Conservation (phyloP, 2,888 invertebrate genomes). For the Tubulanus polymorphus region DNA sequence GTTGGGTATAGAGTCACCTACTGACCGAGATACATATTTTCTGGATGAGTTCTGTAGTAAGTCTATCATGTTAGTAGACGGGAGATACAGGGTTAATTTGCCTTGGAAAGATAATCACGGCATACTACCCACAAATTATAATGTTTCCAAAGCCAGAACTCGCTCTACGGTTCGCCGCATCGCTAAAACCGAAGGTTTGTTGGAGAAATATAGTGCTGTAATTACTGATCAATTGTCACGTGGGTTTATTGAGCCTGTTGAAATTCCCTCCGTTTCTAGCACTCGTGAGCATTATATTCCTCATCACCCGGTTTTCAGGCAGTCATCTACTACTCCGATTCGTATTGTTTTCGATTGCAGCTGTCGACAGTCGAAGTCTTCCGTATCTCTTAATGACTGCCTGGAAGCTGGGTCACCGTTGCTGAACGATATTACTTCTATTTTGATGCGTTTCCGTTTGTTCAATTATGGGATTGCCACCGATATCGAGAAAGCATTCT, state of each 20-base stretch:
- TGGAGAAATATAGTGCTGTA: not conserved
- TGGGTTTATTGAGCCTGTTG: not conserved
- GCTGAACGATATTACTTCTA: slow-evolving; percentile 18
- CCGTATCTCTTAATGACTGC: slow-evolving; percentile 20
- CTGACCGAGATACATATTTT: too few relatives aligned
- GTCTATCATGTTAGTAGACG: too few relatives aligned
- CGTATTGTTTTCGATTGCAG: slow-evolving; percentile 20
- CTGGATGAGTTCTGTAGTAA: too few relatives aligned
- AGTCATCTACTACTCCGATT: slow-evolving; percentile 19
- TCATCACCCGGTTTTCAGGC: slow-evolving; percentile 18
- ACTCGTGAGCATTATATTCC: slow-evolving; percentile 17
- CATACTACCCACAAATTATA: too few relatives aligned
- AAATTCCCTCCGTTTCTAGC: not conserved
- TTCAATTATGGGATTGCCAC: slow-evolving; percentile 7
- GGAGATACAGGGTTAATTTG: too few relatives aligned
- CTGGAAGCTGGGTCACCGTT: too few relatives aligned
- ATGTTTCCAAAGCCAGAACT: too few relatives aligned
- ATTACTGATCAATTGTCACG: not conserved
- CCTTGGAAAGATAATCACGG: too few relatives aligned
- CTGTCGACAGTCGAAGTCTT: not conserved
- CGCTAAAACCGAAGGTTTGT: too few relatives aligned
- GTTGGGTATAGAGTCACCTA: too few relatives aligned
- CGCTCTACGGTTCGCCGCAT: too few relatives aligned
- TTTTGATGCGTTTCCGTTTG: slow-evolving; percentile 18
- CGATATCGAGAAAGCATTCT: slow-evolving; percentile 11